phyloP scores from a whole-genome alignment of 1,140 invertebrate species.

The Heterodera carotae region DNA sequence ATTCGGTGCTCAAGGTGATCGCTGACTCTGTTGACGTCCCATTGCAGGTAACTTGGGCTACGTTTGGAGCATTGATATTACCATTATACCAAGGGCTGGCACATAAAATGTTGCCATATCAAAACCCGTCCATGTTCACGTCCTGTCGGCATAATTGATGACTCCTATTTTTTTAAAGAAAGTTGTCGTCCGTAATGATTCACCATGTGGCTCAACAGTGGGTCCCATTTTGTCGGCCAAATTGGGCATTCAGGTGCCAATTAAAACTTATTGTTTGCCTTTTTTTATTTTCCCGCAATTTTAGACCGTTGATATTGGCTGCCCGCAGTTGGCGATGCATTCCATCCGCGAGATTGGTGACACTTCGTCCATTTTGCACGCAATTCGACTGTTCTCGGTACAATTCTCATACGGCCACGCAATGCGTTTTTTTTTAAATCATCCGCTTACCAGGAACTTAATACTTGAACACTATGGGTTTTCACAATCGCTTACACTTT shows the following conservation, averaged over 20 bases:
- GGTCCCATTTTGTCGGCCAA: conserved; percentile 69
- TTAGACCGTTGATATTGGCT: conserved; percentile 68
- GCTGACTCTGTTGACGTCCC: conserved; percentile 66
- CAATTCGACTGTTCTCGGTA: conserved; percentile 38
- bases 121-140: too few species aligned
- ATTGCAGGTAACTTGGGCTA: conserved; percentile 57
- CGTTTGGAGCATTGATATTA: too few species aligned
- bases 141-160: too few species aligned
- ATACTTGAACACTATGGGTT: too few species aligned
- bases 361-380: conserved; percentile 33
- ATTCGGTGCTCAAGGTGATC: conserved; percentile 67
- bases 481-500: too few species aligned
- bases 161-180: conserved; percentile 55
- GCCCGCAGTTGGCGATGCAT: conserved; percentile 69
- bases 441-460: not conserved
- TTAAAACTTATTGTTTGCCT: too few species aligned
- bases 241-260: conserved; percentile 65
- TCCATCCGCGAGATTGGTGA: conserved; percentile 67
- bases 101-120: too few species aligned
- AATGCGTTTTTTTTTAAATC: not conserved
- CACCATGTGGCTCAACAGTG: conserved; percentile 67
- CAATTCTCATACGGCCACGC: too few species aligned
- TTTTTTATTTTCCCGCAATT: not conserved
- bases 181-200: conserved; percentile 68
- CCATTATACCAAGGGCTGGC: too few species aligned